Evolutionary conservation across 2,888 invertebrate species (phyloP).

Genomic region (Chrysotoxum bicinctum): DNA sequence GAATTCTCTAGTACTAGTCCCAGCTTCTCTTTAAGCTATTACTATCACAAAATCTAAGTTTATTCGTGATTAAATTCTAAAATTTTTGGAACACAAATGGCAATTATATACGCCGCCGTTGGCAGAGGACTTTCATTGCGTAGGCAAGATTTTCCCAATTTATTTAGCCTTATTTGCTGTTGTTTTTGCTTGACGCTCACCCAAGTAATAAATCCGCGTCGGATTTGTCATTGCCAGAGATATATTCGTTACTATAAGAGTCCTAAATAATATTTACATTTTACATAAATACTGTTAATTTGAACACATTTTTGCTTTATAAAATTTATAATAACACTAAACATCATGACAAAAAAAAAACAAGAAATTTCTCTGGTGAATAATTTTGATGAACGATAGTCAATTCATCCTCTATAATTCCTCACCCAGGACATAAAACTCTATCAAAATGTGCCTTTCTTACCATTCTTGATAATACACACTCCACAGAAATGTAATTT

Average conservation of each 20-base stretch:
- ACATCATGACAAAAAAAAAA: neutral
- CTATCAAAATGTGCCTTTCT: constrained; percentile 4
- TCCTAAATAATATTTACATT: neutral
- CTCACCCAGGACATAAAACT: constrained; percentile 1
- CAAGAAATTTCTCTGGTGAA: neutral
- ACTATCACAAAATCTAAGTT: no score
- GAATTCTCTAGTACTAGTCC: no score
- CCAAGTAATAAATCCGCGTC: no score
- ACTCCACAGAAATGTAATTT: neutral
- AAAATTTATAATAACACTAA: neutral
- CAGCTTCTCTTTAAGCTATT: no score
- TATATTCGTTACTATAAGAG: neutral
- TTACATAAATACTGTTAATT: neutral
- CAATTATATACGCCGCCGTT: no score
- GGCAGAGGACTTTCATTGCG: no score
- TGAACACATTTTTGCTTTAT: neutral
- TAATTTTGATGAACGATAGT: neutral
- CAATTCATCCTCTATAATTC: neutral
- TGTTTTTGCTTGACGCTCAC: no score
- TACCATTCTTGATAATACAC: neutral
- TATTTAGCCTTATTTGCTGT: no score
- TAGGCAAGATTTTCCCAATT: no score
- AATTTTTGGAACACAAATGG: no score
- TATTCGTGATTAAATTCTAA: no score
- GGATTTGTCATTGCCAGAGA: no score